A percentile compares a stretch with the other conserved stretches of the same genome.
phyloP scores from a whole-genome alignment of 2,113 vertebrate species.

The Vidua chalybeata region DNA sequence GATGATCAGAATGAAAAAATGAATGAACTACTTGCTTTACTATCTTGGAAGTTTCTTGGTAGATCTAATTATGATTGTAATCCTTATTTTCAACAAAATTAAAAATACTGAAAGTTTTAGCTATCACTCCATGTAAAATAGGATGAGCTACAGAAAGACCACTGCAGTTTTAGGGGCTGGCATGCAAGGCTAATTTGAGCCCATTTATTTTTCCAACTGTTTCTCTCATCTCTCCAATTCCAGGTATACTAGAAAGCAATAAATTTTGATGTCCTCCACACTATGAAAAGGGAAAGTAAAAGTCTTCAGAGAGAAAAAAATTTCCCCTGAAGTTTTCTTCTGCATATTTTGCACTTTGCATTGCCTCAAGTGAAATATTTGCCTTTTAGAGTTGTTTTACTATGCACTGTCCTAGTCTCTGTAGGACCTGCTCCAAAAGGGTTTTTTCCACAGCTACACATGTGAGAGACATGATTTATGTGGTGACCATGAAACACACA shows the following conservation, averaged over 20 bases:
- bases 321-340: not conserved
- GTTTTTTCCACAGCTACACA: not conserved
- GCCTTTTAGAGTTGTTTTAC: not conserved
- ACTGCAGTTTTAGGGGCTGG: not conserved
- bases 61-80: not conserved
- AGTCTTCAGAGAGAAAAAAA: not conserved
- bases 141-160: not conserved
- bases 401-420: not conserved
- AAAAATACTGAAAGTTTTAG: not conserved
- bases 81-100: not conserved
- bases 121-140: not conserved
- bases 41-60: not conserved
- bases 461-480: not conserved
- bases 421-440: not conserved
- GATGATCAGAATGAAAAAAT: not conserved
- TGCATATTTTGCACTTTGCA: not conserved
- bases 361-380: not conserved
- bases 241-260: not conserved
- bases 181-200: not conserved
- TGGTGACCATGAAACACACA: not conserved
- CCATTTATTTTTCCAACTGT: not conserved
- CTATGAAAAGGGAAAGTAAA: not conserved
- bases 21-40: not conserved
- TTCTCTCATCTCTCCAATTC: not conserved
- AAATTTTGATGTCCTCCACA: not conserved